These are phyloP conservation scores for Caenorhabditis sp. DNA, from an alignment of 2,888 invertebrate genomes.

Conservation along the genomic window DNA sequence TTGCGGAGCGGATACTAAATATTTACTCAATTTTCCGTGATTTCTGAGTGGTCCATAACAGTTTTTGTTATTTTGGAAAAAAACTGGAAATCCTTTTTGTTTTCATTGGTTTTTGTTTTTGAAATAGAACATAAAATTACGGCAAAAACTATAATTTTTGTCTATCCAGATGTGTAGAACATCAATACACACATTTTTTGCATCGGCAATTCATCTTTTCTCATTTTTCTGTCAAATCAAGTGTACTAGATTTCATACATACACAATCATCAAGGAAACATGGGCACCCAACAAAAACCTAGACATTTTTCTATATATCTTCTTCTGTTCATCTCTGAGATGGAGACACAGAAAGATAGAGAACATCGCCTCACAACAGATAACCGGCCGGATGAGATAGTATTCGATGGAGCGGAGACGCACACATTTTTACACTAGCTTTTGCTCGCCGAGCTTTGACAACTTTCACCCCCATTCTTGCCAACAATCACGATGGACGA, in stretches of 20 bases:
- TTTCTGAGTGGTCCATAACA: too few relatives aligned
- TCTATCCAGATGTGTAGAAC: not conserved
- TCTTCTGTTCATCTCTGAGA: constrained; percentile 5
- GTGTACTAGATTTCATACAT: not conserved
- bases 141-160: too few relatives aligned
- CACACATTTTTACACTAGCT: constrained; percentile 22
- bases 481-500: constrained; percentile 33
- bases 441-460: constrained; percentile 7
- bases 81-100: too few relatives aligned
- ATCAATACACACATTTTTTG: not conserved
- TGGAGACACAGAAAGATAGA: not conserved
- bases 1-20: too few relatives aligned
- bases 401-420: constrained; percentile 7
- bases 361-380: constrained; percentile 31
- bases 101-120: too few relatives aligned
- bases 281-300: not conserved
- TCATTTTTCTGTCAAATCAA: not conserved
- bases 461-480: constrained; percentile 43
- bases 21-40: too few relatives aligned
- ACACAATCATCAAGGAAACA: not conserved
- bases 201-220: not conserved
- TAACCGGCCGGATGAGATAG: too few relatives aligned
- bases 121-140: too few relatives aligned
- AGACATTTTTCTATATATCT: not conserved
- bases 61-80: too few relatives aligned